Conservation (phyloP, 2,888 invertebrate genomes). For the Boloria selene region DNA sequence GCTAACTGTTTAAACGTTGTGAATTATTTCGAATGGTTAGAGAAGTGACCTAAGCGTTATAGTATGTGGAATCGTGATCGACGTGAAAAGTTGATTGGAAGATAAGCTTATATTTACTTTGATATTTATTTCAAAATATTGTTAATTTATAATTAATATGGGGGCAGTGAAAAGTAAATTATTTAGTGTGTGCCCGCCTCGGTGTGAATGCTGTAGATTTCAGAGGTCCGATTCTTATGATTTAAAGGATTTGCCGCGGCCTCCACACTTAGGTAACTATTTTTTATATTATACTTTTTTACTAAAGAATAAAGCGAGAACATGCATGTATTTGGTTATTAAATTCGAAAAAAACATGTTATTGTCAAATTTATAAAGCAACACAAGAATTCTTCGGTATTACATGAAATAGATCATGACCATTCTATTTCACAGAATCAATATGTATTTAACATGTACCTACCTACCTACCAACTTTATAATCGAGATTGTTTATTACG, state of each 20-base stretch:
- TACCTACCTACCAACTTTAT: too few relatives aligned
- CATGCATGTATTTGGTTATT: background rate
- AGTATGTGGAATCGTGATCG: conserved; percentile 46
- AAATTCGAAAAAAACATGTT: too few relatives aligned
- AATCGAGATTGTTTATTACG: too few relatives aligned
- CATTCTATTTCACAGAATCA: too few relatives aligned
- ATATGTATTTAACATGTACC: too few relatives aligned
- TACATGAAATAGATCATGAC: too few relatives aligned
- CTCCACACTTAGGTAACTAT: conserved; percentile 51
- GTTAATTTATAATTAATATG: conserved; percentile 48
- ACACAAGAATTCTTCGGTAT: too few relatives aligned
- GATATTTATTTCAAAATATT: conserved; percentile 20
- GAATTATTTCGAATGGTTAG: conserved; percentile 42
- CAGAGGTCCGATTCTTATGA: conserved; percentile 61
- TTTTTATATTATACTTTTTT: too few relatives aligned
- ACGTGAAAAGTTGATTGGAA: conserved; percentile 44
- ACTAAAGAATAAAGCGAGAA: background rate
- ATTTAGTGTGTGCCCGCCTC: conserved; percentile 51
- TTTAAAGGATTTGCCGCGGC: conserved; percentile 67
- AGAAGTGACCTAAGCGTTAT: conserved; percentile 61
- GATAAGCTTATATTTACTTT: conserved; percentile 32
- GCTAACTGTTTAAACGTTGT: conserved; percentile 52
- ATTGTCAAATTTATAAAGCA: too few relatives aligned
- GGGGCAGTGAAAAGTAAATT: conserved; percentile 68
- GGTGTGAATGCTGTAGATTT: conserved; percentile 55